Conservation (phyloP, 2,113 vertebrate species). For the Arothron firmamentum region DNA sequence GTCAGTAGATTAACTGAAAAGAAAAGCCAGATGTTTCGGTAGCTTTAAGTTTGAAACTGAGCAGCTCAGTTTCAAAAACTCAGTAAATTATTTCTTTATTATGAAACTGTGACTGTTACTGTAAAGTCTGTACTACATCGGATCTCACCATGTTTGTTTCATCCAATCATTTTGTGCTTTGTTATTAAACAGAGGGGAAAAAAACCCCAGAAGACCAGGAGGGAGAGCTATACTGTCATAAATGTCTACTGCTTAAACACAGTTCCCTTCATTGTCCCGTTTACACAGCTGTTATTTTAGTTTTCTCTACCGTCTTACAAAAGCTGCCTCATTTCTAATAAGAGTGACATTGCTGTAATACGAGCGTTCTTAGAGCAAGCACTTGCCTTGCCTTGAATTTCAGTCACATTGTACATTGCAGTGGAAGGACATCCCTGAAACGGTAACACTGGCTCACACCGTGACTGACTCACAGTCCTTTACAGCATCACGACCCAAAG, state of each 20-base stretch:
- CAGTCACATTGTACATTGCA: slow-evolving; percentile 32
- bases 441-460: slow-evolving; percentile 47
- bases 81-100: too few species aligned
- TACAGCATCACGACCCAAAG: slow-evolving; percentile 14
- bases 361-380: slow-evolving; percentile 26
- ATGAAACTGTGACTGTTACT: too few species aligned
- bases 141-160: too few species aligned
- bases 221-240: too few species aligned
- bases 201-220: too few species aligned
- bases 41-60: slow-evolving; percentile 7
- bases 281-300: slow-evolving; percentile 14
- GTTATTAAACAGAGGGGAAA: too few species aligned
- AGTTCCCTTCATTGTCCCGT: neutral
- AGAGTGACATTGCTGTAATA: slow-evolving; percentile 39
- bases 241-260: neutral
- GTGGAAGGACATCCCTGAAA: slow-evolving; percentile 52
- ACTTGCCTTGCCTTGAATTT: slow-evolving; percentile 50
- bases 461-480: slow-evolving; percentile 44
- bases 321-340: slow-evolving; percentile 17
- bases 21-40: neutral
- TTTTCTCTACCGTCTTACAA: neutral
- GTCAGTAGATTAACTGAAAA: neutral
- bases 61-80: neutral
- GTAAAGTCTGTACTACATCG: too few species aligned
- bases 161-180: too few species aligned